Conservation (phyloP, 2,797 vertebrate species). For the Poecile montanus region DNA sequence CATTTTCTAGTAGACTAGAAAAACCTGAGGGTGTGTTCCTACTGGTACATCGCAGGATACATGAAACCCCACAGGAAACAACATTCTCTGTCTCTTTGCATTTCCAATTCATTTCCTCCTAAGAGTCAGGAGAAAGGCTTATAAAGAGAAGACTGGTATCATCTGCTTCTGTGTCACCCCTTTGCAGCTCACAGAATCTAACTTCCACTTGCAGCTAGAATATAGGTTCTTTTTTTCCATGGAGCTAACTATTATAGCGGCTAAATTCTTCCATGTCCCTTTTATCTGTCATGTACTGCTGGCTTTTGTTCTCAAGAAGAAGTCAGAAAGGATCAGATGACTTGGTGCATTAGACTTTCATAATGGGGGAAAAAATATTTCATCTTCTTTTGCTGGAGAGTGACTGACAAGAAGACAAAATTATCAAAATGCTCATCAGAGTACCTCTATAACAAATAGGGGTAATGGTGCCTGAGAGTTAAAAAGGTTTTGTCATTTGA, state of each 20-base stretch:
- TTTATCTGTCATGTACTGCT: background rate
- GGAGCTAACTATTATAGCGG: background rate
- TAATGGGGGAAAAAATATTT: background rate
- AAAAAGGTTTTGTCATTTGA: background rate
- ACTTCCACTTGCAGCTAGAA: background rate
- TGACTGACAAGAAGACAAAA: background rate
- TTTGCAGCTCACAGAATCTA: background rate
- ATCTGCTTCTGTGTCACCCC: background rate
- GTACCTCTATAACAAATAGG: background rate
- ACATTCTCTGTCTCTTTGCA: background rate
- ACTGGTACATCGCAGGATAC: background rate
- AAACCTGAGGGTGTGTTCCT: background rate
- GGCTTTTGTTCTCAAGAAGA: background rate
- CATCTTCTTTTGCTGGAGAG: background rate
- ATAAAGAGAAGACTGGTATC: background rate
- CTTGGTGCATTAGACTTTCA: background rate
- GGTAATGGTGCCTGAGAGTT: background rate
- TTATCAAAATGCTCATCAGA: background rate
- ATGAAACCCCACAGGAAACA: background rate
- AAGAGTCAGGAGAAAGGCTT: background rate
- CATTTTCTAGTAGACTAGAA: background rate
- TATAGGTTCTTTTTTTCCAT: background rate
- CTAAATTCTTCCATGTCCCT: background rate
- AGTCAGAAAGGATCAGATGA: background rate
- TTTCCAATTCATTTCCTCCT: background rate